Evolutionary conservation across 2,113 vertebrate species (phyloP), one percentile per base, ranked within the genome.

Genomic region (Ctenomys sociabilis): DNA sequence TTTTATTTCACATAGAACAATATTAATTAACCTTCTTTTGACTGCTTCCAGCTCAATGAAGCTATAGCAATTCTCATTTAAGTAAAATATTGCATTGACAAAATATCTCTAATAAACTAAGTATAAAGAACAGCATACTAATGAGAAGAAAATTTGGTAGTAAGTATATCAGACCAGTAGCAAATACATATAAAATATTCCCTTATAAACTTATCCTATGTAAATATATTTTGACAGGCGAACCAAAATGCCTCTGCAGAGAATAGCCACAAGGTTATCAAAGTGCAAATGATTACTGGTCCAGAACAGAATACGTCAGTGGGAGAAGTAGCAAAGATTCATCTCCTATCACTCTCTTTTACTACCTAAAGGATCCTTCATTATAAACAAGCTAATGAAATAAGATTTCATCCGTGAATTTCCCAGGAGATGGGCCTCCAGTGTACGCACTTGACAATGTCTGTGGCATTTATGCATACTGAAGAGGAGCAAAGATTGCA

Each of bases 341-440:
- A 70, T 89, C 92, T 80, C 66, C 96, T 94, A 96, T 89, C 83
- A 35, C 7, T 30, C 16, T 93, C 87, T 82, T 90, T 89, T 81
- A 63, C 89, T 63, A 37, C 64, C 83, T 91, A 88, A 84, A 91
- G 92, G 22, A 93, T 93, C 22, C 40, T 85, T 95, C 85, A 87
- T 96, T 94, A 95, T 96, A 94, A 96, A 93, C 40, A 82, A 96
- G 84, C 86, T 91, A 95, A 97, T 93, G 94, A 96, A 96, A 94
- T 78, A 87, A 91, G 93, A 97, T 72, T 32, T 7, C 52, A 91
- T 85, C 91, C 54, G 57, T 77, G 89, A 85, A 95, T 95, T 95
- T 93, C 80, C 89, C 89, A 49, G 37, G 45, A 95, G 94, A 90
- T 10, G 45, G 93, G 78, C 52, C 68, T 91, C 17, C 43, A 72